Evolutionary conservation across 1,140 invertebrate genomes (phyloP).

Genomic region (Pemphigus obesinymphae): DNA sequence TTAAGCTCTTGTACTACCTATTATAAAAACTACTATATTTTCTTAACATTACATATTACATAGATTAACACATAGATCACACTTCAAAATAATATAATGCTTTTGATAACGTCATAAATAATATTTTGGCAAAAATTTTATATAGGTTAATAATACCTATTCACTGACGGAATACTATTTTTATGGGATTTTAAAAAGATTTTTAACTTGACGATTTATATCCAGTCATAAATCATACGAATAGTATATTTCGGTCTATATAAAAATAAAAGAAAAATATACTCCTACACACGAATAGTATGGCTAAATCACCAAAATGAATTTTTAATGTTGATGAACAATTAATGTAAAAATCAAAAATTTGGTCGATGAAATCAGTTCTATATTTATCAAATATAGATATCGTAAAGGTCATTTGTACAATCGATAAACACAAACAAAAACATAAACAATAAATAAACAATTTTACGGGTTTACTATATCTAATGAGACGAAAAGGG

Average conservation of each 20-base stretch:
- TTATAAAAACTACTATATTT: too few relatives aligned
- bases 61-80: too few relatives aligned
- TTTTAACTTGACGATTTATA: neutral
- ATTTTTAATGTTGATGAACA: neutral
- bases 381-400: neutral
- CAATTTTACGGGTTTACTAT: neutral
- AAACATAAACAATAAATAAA: neutral
- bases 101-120: neutral
- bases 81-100: neutral
- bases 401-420: neutral
- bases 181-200: neutral
- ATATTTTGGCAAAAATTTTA: neutral
- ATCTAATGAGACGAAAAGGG: neutral
- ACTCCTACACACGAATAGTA: neutral
- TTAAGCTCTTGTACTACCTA: too few relatives aligned
- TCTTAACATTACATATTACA: too few relatives aligned
- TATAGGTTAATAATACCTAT: too few relatives aligned
- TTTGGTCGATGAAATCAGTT: neutral
- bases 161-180: neutral
- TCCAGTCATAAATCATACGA: neutral
- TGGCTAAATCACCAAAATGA: neutral
- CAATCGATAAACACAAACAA: neutral
- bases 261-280: neutral
- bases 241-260: neutral
- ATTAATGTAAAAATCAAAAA: neutral